phyloP scores from a whole-genome alignment of 2,113 vertebrate genomes.

The Cheirogaleus medius region DNA sequence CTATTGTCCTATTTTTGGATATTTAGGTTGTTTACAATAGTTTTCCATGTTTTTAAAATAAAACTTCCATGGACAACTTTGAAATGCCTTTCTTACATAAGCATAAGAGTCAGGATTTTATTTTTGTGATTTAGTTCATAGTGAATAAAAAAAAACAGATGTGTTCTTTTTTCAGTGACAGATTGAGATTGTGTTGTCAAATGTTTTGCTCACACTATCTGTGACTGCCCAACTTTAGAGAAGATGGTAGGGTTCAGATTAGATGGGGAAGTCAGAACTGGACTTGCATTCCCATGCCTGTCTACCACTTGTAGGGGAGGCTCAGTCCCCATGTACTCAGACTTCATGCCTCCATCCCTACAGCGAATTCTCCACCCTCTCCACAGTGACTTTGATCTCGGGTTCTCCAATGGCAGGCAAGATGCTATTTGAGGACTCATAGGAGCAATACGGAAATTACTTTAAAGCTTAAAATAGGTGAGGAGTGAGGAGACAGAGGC shows the following conservation, averaged over 20 bases:
- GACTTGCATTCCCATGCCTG: background rate
- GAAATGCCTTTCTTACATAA: conserved; percentile 12
- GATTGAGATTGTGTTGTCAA: background rate
- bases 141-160: background rate
- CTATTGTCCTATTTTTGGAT: background rate
- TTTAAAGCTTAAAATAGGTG: background rate
- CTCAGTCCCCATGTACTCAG: background rate
- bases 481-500: background rate
- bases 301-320: background rate
- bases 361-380: background rate
- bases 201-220: background rate
- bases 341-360: background rate
- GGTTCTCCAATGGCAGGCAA: background rate
- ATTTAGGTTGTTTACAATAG: background rate
- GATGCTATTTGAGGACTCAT: background rate
- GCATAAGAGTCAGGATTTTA: background rate
- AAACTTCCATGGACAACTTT: background rate
- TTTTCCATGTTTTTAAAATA: background rate
- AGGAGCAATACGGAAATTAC: background rate
- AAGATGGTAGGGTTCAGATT: background rate
- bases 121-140: conserved; percentile 32
- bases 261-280: background rate
- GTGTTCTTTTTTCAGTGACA: conserved; percentile 11
- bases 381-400: background rate
- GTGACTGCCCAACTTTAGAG: background rate